Evolutionary conservation across 1,140 invertebrate species (phyloP).

Genomic region (Drosophila lini): DNA sequence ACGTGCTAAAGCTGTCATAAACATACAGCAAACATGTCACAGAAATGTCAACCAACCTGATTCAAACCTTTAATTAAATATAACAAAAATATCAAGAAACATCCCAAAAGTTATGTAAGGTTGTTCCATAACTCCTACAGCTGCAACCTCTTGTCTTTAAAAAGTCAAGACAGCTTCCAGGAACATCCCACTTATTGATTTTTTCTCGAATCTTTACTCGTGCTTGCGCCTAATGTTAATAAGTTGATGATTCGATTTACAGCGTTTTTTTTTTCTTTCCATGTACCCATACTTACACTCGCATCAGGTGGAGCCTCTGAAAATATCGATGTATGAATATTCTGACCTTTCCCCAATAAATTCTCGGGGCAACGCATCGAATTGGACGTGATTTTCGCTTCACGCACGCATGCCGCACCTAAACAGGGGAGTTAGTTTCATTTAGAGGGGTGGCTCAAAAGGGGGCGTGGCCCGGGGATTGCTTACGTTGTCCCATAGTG

Average conservation of each 20-base stretch:
- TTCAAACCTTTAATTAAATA: neutral
- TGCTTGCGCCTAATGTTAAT: neutral
- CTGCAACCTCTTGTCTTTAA: neutral
- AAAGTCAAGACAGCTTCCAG: neutral
- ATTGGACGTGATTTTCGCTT: slow-evolving; percentile 77
- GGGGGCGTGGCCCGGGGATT: slow-evolving; percentile 41
- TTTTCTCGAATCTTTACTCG: neutral
- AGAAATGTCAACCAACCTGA: neutral
- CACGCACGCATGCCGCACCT: slow-evolving; percentile 65
- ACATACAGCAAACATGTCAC: neutral
- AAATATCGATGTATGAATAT: slow-evolving; percentile 80
- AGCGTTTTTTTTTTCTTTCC: slow-evolving; percentile 5
- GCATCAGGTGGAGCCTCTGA: slow-evolving; percentile 34
- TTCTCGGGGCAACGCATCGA: slow-evolving; percentile 63
- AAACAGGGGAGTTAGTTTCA: slow-evolving; percentile 51
- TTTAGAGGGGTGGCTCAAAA: slow-evolving; percentile 21
- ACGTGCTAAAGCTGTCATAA: neutral
- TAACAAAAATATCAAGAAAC: neutral
- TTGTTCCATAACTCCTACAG: neutral
- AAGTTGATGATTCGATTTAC: slow-evolving; percentile 16
- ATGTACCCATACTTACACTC: slow-evolving; percentile 1
- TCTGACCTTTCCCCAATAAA: slow-evolving; percentile 79
- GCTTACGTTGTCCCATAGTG: slow-evolving; percentile 52
- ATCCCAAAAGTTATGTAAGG: too few relatives aligned
- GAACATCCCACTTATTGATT: slow-evolving; percentile 6